Evolutionary conservation across 2,888 invertebrate species (phyloP).

Genomic region (Morinoia aosen): DNA sequence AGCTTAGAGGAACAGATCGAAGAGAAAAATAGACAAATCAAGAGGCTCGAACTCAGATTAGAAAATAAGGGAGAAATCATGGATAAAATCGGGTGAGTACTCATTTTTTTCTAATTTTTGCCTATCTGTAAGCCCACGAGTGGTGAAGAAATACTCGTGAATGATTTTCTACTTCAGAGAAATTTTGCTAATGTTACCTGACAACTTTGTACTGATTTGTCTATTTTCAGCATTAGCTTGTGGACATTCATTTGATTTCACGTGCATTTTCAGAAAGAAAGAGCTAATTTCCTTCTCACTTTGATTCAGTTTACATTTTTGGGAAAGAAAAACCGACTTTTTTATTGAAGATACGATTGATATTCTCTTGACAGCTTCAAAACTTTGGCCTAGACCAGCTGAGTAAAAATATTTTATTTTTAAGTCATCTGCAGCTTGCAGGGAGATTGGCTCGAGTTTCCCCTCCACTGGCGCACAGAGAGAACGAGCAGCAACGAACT

Average conservation of each 20-base stretch:
- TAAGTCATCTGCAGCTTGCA: neutral
- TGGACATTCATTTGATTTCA: neutral
- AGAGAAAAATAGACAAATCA: constrained; percentile 66
- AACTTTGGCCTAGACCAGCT: neutral
- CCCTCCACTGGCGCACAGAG: constrained; percentile 6
- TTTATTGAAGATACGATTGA: too few relatives aligned
- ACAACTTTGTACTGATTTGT: too few relatives aligned
- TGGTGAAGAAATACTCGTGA: neutral
- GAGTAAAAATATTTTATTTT: neutral
- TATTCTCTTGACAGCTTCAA: too few relatives aligned
- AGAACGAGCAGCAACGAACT: constrained; percentile 34
- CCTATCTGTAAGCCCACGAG: neutral
- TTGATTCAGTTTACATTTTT: too few relatives aligned
- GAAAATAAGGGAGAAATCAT: constrained; percentile 62
- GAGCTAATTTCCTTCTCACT: neutral
- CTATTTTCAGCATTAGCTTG: neutral
- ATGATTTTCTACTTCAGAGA: neutral
- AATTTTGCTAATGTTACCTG: too few relatives aligned
- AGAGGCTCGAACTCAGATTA: constrained; percentile 63
- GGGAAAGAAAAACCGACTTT: too few relatives aligned
- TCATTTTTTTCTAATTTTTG: neutral
- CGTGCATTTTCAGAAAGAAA: neutral
- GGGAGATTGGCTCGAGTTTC: constrained; percentile 2
- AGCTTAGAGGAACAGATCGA: constrained; percentile 66
- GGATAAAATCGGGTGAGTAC: constrained; percentile 64